Evolutionary conservation across 2,113 vertebrate species (phyloP), one percentile per base, ranked within the genome.

Genomic region (Morone saxatilis): DNA sequence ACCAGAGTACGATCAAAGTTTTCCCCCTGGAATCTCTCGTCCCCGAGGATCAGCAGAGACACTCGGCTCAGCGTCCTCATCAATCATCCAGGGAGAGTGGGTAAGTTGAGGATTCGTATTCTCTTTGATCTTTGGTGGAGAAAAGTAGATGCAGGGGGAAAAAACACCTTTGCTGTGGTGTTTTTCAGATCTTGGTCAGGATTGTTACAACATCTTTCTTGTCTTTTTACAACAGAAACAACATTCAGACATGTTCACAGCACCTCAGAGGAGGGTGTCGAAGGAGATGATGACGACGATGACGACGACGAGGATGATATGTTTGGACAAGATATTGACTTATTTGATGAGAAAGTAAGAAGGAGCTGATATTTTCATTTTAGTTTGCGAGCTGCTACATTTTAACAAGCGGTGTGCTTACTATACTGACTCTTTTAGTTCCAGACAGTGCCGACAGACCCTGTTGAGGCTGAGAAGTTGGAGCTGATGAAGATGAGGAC

Each of bases 401-500:
- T 59, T 25, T 19, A 5, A 59, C 6, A n/a, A 7, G 3, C 16
- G 6, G 1, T 11, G 1, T 38, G 9, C 12, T n/a, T 1, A 11
- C 4, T 14, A 10, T 38, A 16, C 20, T 51, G 43, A 71, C 20
- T 4, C 5, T 31, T 38, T 2, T 12, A 89, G 88, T 94, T 94
- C 71, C 76, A 94, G 92, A 61, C 50, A 0, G 11, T 86, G 40
- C 86, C 92, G 0, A 84, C 92, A 0, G 88, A 94, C 80, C 90
- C 93, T 0, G 48, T 82, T 0, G 91, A 94, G 25, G 90, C 93
- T 3, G 89, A 94, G 84, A 97, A 95, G 86, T 77, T 94, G 45
- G 93, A 97, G 66, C 77, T 96, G 0, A 96, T 92, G 95, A 95
- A 88, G 87, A 95, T 95, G 93, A 96, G 87, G 81, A 97, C 97